Conservation (phyloP, 2,888 invertebrate species). For the Pelosia muscerda region DNA sequence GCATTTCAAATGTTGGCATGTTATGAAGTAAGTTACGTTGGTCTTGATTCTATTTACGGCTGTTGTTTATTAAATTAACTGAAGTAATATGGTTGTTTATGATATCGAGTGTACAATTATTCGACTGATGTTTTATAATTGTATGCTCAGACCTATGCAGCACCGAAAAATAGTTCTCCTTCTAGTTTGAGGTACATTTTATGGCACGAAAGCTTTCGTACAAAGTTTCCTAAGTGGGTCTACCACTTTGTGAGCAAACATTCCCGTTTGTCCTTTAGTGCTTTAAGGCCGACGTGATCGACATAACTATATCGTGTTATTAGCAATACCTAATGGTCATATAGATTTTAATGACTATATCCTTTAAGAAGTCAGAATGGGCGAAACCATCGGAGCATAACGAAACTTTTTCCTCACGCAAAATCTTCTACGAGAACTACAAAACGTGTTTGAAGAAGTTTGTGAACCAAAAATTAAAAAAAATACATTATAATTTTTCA, state of each 20-base stretch:
- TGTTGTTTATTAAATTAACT: background rate
- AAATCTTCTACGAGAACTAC: too few relatives aligned
- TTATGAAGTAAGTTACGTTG: conserved; percentile 9
- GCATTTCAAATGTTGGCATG: conserved; percentile 28
- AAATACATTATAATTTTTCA: too few relatives aligned
- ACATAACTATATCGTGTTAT: too few relatives aligned
- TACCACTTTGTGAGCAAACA: background rate
- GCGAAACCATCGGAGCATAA: too few relatives aligned
- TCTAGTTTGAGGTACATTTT: background rate
- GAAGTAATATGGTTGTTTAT: background rate
- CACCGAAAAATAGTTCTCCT: too few relatives aligned
- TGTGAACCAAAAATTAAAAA: too few relatives aligned
- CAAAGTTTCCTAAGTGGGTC: background rate
- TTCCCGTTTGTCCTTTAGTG: background rate
- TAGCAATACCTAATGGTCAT: too few relatives aligned
- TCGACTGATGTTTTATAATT: background rate
- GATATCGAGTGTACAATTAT: background rate
- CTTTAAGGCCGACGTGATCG: background rate
- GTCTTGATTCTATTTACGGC: background rate
- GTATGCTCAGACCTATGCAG: background rate
- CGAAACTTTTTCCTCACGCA: too few relatives aligned
- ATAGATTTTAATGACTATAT: too few relatives aligned
- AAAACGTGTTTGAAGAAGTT: too few relatives aligned
- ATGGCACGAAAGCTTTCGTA: background rate
- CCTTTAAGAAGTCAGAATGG: too few relatives aligned